Percentiles rank a stretch among this genome's conserved stretches.
phyloP scores from a whole-genome alignment of 2,888 invertebrate genomes.

The Drosophila prostipennis region DNA sequence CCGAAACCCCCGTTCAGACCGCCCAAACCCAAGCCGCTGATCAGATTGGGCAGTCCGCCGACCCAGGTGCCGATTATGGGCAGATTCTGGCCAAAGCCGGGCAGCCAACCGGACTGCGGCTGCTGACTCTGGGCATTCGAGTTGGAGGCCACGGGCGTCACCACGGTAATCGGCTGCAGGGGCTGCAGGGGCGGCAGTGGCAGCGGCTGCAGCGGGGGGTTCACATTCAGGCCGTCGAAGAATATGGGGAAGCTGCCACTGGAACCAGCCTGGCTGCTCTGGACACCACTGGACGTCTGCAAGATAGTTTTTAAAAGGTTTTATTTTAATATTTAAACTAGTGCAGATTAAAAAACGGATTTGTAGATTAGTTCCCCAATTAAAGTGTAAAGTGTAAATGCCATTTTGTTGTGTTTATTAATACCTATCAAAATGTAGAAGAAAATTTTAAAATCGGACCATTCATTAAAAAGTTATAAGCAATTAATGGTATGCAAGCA shows the following conservation, averaged over 20 bases:
- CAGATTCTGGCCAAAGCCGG: conserved; percentile 66
- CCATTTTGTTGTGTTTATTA: too few relatives aligned
- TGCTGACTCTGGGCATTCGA: conserved; percentile 44
- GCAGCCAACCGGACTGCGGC: conserved; percentile 57
- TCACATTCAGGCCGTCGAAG: conserved; percentile 48
- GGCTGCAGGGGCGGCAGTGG: conserved; percentile 32
- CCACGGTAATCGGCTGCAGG: conserved; percentile 59
- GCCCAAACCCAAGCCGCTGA: conserved; percentile 44
- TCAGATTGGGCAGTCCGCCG: conserved; percentile 61
- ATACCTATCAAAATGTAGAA: too few relatives aligned
- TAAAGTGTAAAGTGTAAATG: too few relatives aligned
- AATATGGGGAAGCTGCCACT: conserved; percentile 52
- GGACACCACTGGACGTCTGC: background rate
- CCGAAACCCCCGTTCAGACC: conserved; percentile 47
- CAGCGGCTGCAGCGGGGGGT: conserved; percentile 31
- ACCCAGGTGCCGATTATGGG: conserved; percentile 74
- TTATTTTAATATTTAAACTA: too few relatives aligned
- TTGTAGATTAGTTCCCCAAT: too few relatives aligned
- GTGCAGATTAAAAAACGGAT: too few relatives aligned
- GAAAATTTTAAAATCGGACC: too few relatives aligned
- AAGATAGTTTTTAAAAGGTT: background rate
- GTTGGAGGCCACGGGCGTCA: conserved; percentile 53
- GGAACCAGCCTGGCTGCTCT: background rate
- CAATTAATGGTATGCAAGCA: too few relatives aligned
- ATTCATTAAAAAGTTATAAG: too few relatives aligned